phyloP scores from a whole-genome alignment of 1,140 invertebrate genomes.

The Papilio polytes region DNA sequence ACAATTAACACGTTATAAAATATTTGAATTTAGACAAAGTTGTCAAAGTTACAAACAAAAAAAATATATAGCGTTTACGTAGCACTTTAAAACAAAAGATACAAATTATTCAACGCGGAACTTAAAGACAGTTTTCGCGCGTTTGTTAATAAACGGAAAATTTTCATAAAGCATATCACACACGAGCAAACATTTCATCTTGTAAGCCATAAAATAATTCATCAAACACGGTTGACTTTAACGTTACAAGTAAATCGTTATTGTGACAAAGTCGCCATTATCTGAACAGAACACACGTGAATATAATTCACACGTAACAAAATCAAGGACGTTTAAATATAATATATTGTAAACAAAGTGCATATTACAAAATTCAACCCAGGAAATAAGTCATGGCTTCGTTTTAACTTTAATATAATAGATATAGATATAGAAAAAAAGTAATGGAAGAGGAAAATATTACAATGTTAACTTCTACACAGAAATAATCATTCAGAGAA shows the following conservation, averaged over 20 bases:
- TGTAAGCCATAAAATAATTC: slow-evolving; percentile 52
- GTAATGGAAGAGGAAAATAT: background rate
- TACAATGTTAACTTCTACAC: background rate
- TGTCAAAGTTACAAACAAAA: background rate
- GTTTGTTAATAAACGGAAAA: slow-evolving; percentile 50
- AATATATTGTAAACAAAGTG: slow-evolving; percentile 13
- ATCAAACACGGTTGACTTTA: slow-evolving; percentile 54
- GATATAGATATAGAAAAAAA: background rate
- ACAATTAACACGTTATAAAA: background rate
- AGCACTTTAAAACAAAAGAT: background rate
- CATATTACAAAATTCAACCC: background rate
- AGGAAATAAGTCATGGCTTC: background rate
- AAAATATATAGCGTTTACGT: background rate
- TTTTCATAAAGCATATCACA: slow-evolving; percentile 53
- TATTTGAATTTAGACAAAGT: background rate
- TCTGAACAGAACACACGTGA: slow-evolving; percentile 35
- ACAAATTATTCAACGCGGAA: background rate
- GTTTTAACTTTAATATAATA: background rate
- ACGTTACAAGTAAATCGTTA: slow-evolving; percentile 29
- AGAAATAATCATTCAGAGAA: background rate
- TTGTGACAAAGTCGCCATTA: slow-evolving; percentile 48
- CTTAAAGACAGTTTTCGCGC: slow-evolving; percentile 1
- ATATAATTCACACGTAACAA: slow-evolving; percentile 17
- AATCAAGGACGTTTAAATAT: slow-evolving; percentile 24
- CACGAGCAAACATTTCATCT: slow-evolving; percentile 44